A percentile compares a stretch with the other conserved stretches of the same genome.
phyloP scores from a whole-genome alignment of 2,113 vertebrate genomes.

The Cisticola juncidis region DNA sequence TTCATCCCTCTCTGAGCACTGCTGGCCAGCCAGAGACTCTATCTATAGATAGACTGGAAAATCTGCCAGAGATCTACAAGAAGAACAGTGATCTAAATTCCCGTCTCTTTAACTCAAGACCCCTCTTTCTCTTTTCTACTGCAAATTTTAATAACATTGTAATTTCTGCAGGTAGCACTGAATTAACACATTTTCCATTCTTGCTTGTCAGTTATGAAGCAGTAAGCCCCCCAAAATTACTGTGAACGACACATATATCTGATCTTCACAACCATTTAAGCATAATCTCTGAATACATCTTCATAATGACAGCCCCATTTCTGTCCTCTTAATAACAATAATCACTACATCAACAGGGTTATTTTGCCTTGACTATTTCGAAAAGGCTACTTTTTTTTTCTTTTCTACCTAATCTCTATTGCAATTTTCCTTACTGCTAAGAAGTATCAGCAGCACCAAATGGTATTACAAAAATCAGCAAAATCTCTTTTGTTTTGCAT shows the following conservation, averaged over 20 bases:
- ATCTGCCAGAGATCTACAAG: background rate
- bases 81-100: background rate
- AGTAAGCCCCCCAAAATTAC: conserved; percentile 38
- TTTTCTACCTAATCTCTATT: background rate
- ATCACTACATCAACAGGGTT: conserved; percentile 53
- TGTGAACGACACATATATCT: background rate
- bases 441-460: conserved; percentile 7
- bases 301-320: conserved; percentile 64
- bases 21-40: background rate
- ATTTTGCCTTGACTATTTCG: conserved; percentile 54
- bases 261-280: conserved; percentile 55
- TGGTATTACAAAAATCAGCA: background rate
- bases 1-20: background rate
- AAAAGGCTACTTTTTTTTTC: conserved; percentile 10
- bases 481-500: background rate
- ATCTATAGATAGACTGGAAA: background rate
- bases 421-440: conserved; percentile 13
- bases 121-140: background rate
- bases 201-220: conserved; percentile 36
- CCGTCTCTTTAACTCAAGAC: background rate
- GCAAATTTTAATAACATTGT: conserved; percentile 4
- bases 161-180: conserved; percentile 18
- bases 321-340: conserved; percentile 60
- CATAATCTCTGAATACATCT: conserved; percentile 37
- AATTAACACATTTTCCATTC: conserved; percentile 18